These are phyloP conservation scores for Nibea albiflora DNA, from an alignment of 2,113 vertebrate species.

Conservation along the genomic window DNA sequence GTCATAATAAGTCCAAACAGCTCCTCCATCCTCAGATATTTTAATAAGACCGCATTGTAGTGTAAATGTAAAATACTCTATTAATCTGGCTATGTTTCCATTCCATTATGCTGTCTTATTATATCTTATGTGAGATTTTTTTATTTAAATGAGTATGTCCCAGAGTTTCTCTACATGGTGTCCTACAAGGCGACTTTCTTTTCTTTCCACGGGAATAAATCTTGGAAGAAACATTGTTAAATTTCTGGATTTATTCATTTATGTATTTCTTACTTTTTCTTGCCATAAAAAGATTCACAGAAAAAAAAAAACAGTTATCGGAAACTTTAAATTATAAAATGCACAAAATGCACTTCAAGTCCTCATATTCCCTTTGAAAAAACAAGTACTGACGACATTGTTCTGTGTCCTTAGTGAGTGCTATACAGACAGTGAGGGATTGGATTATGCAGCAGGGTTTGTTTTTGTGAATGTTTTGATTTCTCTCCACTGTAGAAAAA, in stretches of 20 bases:
- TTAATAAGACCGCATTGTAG: not conserved
- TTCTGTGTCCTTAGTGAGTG: not conserved
- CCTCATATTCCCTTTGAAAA: not conserved
- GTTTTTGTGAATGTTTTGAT: conserved; percentile 2
- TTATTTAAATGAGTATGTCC: not conserved
- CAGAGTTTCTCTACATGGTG: not conserved
- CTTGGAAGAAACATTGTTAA: not conserved
- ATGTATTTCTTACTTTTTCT: not conserved
- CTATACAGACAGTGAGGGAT: not conserved
- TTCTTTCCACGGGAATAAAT: not conserved
- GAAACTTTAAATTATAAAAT: not conserved
- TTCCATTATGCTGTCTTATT: not conserved
- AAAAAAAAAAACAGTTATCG: not conserved
- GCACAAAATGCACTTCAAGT: not conserved
- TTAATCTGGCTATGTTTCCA: not conserved
- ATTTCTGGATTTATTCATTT: not conserved
- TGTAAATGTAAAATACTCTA: not conserved
- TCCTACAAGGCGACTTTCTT: not conserved
- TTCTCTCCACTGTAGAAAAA: not conserved
- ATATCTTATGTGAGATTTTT: not conserved
- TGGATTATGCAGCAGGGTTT: not conserved
- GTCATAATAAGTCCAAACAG: not conserved
- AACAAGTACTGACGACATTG: too few relatives aligned
- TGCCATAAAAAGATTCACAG: not conserved
- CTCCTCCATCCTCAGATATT: not conserved